Evolutionary conservation across 2,797 vertebrate genomes (phyloP), one percentile per base, ranked within the genome.

Genomic region (Arctocebus calabarensis): DNA sequence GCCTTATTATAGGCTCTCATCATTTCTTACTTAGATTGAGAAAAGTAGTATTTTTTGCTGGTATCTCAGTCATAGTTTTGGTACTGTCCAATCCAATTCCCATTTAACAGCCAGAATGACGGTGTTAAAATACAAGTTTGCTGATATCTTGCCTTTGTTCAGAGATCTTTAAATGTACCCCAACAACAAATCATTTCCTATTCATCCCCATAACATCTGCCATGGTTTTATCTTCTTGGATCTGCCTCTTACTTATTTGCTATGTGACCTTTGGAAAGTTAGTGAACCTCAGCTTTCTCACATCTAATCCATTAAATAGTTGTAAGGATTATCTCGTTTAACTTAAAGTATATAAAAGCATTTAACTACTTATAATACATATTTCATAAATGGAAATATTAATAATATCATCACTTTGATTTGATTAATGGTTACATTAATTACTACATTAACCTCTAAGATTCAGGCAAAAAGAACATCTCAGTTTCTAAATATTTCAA

Each of bases 321-420:
- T 86, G 43, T 88, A 55, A 86, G 22, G 16, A 90, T 88, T 86
- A 95, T 48, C 84, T 84, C 8, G 70, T 82, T 88, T 81, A 92
- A 73, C 66, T 88, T 86, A 93, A 84, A 23, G 43, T 74, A 7
- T 70, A 59, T 62, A 62, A 90, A 74, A 74, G 7, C 55, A 95
- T 37, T 88, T 68, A 90, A 22, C 43, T 95, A 14, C 12, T 87
- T 16, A 66, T 75, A 94, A 77, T 68, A 94, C 83, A 27, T 87
- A 88, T n/a, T 88, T 70, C 25, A 82, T 70, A 94, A 93, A 59
- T 62, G 32, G 40, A 89, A 78, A 93, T 59, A 86, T 25, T 64
- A 55, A 93, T 59, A 86, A 20, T 64, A 48, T 79, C 22, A 87
- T 91, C 34, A 84, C 17, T 84, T 2, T 91, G 92, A 32, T 82